Percentiles rank a stretch among this genome's conserved stretches.
phyloP scores from a whole-genome alignment of 2,797 vertebrate genomes.

The Lepilemur ruficaudatus region DNA sequence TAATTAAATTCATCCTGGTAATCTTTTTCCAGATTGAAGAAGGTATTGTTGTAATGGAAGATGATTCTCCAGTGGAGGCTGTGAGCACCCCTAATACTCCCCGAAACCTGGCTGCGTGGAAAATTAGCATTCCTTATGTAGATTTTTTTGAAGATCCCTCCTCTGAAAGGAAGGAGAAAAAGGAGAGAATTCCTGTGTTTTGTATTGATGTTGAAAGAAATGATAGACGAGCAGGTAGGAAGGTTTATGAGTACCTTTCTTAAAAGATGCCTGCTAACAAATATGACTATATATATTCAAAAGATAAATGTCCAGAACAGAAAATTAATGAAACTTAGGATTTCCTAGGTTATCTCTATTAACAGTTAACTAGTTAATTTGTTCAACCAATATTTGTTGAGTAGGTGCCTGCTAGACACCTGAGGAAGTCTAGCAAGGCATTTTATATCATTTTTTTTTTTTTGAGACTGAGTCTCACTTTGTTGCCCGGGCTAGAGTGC shows the following conservation, averaged over 20 bases:
- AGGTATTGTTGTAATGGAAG: conserved; percentile 94
- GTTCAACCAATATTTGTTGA: neutral
- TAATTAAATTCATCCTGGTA: neutral
- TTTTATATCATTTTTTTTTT: neutral
- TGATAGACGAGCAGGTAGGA: conserved; percentile 90
- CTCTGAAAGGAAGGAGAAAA: conserved; percentile 88
- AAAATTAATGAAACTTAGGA: neutral
- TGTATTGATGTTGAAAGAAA: conserved; percentile 96
- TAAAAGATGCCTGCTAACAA: neutral
- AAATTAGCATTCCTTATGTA: conserved; percentile 92
- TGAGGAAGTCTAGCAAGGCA: neutral
- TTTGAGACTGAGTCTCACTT: too few species aligned
- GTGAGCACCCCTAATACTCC: conserved; percentile 86
- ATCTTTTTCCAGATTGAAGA: conserved; percentile 92
- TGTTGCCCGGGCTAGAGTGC: too few species aligned
- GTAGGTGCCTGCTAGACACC: neutral
- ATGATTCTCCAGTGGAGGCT: conserved; percentile 90
- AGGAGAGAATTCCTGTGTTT: conserved; percentile 94
- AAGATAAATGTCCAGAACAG: neutral
- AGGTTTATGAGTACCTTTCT: neutral
- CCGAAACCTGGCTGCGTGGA: conserved; percentile 94
- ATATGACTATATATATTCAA: neutral
- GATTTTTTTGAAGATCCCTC: conserved; percentile 92
- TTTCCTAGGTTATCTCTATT: neutral
- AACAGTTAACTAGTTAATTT: neutral